Evolutionary conservation across 2,797 vertebrate genomes (phyloP).

Genomic region (Syngnathus acus): DNA sequence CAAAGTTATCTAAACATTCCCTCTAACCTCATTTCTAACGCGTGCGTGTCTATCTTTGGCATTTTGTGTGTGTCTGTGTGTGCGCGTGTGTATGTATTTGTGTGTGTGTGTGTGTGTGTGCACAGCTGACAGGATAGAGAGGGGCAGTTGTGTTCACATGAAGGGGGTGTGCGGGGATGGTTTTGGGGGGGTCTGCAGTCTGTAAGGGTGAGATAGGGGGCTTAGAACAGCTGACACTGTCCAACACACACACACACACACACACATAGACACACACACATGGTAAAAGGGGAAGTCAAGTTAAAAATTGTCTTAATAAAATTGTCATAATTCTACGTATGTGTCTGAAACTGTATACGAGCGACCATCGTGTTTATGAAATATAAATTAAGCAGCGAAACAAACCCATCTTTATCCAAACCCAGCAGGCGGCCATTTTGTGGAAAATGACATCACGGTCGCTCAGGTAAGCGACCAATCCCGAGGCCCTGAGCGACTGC

Average conservation of each 20-base stretch:
- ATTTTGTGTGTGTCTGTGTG: conserved; percentile 14
- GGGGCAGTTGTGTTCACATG: conserved; percentile 13
- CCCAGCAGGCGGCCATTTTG: too few species aligned
- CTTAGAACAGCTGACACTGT: conserved; percentile 15
- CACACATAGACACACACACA: conserved; percentile 13
- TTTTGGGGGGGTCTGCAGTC: conserved; percentile 1
- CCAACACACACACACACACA: conserved; percentile 2
- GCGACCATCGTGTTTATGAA: too few species aligned
- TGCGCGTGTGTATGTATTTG: conserved; percentile 13
- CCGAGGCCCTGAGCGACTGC: too few species aligned
- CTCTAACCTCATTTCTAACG: conserved; percentile 5
- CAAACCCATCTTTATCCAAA: too few species aligned
- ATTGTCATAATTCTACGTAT: too few species aligned
- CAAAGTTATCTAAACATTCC: conserved; percentile 50
- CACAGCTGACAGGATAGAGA: conserved; percentile 9
- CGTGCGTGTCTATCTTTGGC: conserved; percentile 10
- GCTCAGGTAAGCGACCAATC: too few species aligned
- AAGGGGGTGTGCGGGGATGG: conserved; percentile 2
- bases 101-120: conserved; percentile 6
- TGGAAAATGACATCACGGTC: too few species aligned
- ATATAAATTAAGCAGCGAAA: too few species aligned
- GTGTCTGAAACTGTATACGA: too few species aligned
- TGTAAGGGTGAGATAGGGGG: conserved; percentile 5
- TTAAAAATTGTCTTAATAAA: too few species aligned
- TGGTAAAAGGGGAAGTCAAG: not conserved